Base-by-base conservation (phyloP, 2,888 invertebrate species). In the Eristalinus sepulchralis region DNA sequence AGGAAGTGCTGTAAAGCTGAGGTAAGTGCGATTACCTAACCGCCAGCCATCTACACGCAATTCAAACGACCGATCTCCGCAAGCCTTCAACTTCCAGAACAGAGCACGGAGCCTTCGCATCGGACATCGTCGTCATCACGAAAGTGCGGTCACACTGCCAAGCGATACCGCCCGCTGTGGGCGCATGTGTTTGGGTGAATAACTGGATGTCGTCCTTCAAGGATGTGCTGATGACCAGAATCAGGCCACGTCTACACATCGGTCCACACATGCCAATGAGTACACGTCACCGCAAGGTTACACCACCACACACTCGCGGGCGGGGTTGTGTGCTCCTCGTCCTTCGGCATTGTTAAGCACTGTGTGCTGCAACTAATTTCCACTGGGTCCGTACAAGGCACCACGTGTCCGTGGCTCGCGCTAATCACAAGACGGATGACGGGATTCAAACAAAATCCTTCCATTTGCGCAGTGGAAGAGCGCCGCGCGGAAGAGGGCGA, bases 201-300 rank as follows among this genome's bases (percentile, higher is more conserved):
- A 13, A n/a, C n/a, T n/a, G n/a, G 47, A 47, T 71, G 75, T 83
- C 83, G 75, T 83, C 80, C 80, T 81, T 84, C 76, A 84, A 84
- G 81, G 75, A 84, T 80, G 66, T 66, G 60, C 36, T 62, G 75
- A 84, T 81, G 71, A 84, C 84, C 27, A 27, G 5, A 27, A 27
- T 2, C 27, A 27, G 27, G 53, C 77, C 24, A 59, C 39, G 36
- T 78, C 33, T 67, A 67, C n/a, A 39, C 62, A 70, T 67, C 80
- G 75, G 62, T 80, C 75, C 66, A 83, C 66, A 83, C 71, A 79
- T 85, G 85, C 82, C 82, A 77, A 82, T 77, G 47, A 47, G 13
- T 24, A 77, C 59, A 73, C 82, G 81, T 73, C 77, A 82, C 77
- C 76, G 72, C 85, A 85, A 85, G 85, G 85, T 77, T 85, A 85